Base-by-base conservation (phyloP, 2,888 invertebrate genomes). In the Drosophila longiperda region DNA sequence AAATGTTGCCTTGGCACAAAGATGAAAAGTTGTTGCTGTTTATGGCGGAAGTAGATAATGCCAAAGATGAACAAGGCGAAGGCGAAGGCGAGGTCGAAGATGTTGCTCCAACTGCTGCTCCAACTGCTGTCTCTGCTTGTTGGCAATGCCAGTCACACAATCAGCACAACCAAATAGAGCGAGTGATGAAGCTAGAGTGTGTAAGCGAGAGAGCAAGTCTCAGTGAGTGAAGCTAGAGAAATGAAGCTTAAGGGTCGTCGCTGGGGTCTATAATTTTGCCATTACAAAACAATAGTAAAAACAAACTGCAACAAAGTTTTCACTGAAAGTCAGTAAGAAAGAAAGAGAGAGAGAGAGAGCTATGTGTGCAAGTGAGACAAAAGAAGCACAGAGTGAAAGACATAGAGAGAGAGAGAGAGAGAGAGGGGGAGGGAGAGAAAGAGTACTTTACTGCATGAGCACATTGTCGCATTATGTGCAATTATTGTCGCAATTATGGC, bases 401-500 rank as follows among this genome's bases (percentile, higher is more conserved):
- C 45, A 72, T 72, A 66, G 68, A 49, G 52, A 26, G 63, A 63
- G 48, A 34, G 17, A 9, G 11, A 52, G 38, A 15, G 6, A 57
- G 34, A 52, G 66, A 58, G 55, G 45, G 65, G 68, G 55, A 23
- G 23, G 8, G 12, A 52, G 38, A 9, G 4, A 48, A 32, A 49
- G 55, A 66, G 52, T 59, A 82, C 80, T 87, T 80, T 85, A 66
- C 75, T 75, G 78, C 82, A 77, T 78, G 78, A 85, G 75, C 78
- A 84, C 87, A 89, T 91, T 90, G 90, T 91, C 91, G 89, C 91
- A 92, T 92, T 92, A 91, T 89, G 92, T 91, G 91, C 92, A 92
- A 92, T 92, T 92, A 92, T 92, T 92, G 92, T 92, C 92, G 91
- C 92, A 92, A 92, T 92, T 92, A 92, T 90, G 85, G 87, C 80